These are phyloP conservation scores for Eupithecia pulchellata DNA, from an alignment of 2,888 invertebrate genomes.

Conservation along the genomic window DNA sequence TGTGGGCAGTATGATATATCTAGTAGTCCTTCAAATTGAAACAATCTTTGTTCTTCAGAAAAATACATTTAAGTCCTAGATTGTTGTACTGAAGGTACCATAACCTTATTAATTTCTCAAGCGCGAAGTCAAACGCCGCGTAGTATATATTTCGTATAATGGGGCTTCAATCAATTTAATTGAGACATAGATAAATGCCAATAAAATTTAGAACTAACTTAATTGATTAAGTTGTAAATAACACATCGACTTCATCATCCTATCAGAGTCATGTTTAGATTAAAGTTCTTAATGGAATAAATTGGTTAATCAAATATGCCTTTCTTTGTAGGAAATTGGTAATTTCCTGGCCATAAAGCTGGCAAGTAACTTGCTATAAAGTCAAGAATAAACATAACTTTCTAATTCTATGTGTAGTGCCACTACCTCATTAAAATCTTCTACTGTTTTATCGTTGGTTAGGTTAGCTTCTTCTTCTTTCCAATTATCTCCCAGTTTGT, in stretches of 20 bases:
- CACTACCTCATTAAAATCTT: not conserved
- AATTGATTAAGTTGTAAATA: conserved; percentile 58
- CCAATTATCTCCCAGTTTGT: not conserved
- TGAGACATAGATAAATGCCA: conserved; percentile 57
- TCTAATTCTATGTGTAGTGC: conserved; percentile 10
- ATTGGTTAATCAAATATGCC: conserved; percentile 36
- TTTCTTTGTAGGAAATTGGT: conserved; percentile 31
- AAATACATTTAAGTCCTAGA: not conserved
- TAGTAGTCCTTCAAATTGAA: not conserved
- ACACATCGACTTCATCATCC: conserved; percentile 46
- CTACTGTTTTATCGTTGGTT: not conserved
- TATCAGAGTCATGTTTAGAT: conserved; percentile 39
- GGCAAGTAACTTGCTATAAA: conserved; percentile 14
- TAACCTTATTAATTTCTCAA: not conserved
- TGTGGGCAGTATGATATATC: not conserved
- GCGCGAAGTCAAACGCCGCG: not conserved
- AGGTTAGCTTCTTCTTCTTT: not conserved
- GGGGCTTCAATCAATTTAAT: conserved; percentile 52
- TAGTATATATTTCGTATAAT: conserved; percentile 28
- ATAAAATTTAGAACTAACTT: conserved; percentile 50
- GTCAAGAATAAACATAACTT: conserved; percentile 17
- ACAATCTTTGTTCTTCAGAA: not conserved
- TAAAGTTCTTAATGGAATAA: conserved; percentile 35
- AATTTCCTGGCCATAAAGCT: conserved; percentile 28
- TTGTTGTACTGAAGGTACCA: too few relatives aligned